phyloP scores from a whole-genome alignment of 2,888 invertebrate species.

The Synergus umbraculus region DNA sequence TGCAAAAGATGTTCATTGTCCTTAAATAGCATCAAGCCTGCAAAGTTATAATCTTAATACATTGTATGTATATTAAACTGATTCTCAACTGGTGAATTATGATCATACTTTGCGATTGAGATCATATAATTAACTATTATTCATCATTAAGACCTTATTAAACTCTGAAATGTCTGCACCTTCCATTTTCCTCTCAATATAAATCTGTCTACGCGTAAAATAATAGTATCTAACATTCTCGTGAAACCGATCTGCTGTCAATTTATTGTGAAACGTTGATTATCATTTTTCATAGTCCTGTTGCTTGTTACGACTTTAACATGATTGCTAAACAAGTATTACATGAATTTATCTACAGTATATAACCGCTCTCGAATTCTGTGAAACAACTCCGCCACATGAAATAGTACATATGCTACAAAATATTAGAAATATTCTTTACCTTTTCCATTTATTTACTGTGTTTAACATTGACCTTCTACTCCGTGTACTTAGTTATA shows the following conservation, averaged over 20 bases:
- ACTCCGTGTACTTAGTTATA: background rate
- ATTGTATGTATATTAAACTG: background rate
- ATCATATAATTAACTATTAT: background rate
- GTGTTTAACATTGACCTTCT: background rate
- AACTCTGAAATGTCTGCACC: background rate
- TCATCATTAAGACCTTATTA: background rate
- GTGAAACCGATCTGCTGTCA: conserved; percentile 21
- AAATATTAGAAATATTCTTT: conserved; percentile 25
- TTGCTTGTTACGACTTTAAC: conserved; percentile 38
- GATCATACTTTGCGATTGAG: background rate
- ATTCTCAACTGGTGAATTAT: background rate
- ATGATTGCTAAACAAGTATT: conserved; percentile 39
- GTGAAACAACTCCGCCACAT: conserved; percentile 11
- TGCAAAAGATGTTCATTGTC: background rate
- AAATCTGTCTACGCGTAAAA: background rate
- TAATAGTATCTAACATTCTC: background rate
- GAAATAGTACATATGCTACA: conserved; percentile 4
- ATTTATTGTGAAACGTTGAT: conserved; percentile 41
- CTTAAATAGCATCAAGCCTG: background rate
- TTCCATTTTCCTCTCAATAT: background rate
- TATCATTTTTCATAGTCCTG: conserved; percentile 27
- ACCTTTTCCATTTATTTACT: background rate
- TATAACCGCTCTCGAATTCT: conserved; percentile 34
- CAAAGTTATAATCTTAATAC: background rate
- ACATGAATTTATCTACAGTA: conserved; percentile 28